These are phyloP conservation scores for Cladorhizidae sp. DNA, from an alignment of 37 sponge, comb jelly and placozoan species.

Conservation along the genomic window DNA sequence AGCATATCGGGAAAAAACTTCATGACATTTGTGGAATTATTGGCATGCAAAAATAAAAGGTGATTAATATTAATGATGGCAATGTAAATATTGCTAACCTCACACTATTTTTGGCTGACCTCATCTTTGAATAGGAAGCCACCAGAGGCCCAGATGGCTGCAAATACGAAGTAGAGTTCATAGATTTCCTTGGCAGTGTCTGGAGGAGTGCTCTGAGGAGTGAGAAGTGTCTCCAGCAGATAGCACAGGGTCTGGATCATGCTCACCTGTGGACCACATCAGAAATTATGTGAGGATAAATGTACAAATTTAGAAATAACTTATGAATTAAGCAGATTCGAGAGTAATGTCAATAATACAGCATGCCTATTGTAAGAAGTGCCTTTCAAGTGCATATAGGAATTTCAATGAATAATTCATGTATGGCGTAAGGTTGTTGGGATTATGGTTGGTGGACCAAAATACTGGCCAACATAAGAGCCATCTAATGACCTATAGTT, in stretches of 20 bases:
- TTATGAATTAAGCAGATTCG: too few species aligned
- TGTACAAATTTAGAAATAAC: neutral
- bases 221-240: constrained; percentile 92
- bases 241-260: constrained; percentile 99
- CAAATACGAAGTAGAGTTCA: constrained; percentile 98
- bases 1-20: too few species aligned
- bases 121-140: constrained; percentile 98
- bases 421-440: too few species aligned
- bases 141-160: constrained; percentile 99
- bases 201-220: constrained; percentile 92
- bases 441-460: too few species aligned
- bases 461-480: too few species aligned
- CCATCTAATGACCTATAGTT: too few species aligned
- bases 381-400: neutral
- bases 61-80: constrained; percentile 2
- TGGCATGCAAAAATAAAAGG: neutral
- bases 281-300: neutral
- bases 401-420: neutral
- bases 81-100: neutral
- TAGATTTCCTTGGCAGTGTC: constrained; percentile 96
- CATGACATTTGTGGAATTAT: neutral
- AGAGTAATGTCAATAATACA: too few species aligned
- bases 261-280: constrained; percentile 68
- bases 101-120: constrained; percentile 37
- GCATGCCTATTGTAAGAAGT: too few species aligned